Evolutionary conservation across 2,888 invertebrate species (phyloP).

Genomic region (Piscicola geometra): DNA sequence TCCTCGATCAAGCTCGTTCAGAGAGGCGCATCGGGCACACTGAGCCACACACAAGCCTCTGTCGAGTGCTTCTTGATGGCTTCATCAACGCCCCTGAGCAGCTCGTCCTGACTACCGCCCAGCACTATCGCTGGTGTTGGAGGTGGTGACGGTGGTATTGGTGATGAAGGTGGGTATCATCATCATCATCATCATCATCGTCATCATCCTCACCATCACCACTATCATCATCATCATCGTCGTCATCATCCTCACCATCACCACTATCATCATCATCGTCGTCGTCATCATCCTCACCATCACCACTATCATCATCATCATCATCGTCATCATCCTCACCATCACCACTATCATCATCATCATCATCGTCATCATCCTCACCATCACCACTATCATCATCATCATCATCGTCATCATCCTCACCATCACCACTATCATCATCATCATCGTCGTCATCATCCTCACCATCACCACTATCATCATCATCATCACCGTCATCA

Average conservation of each 20-base stretch:
- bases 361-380: slow-evolving; percentile 21
- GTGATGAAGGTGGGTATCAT: too few relatives aligned
- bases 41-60: slow-evolving; percentile 22
- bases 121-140: slow-evolving; percentile 22
- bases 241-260: slow-evolving; percentile 24
- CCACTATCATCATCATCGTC: slow-evolving; percentile 28
- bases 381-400: not conserved
- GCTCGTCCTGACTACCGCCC: slow-evolving; percentile 21
- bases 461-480: slow-evolving; percentile 26
- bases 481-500: slow-evolving; percentile 24
- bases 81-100: slow-evolving; percentile 14
- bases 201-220: slow-evolving; percentile 26
- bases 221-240: slow-evolving; percentile 21
- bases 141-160: too few relatives aligned
- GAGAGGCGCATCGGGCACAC: not conserved
- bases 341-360: slow-evolving; percentile 29
- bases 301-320: slow-evolving; percentile 22
- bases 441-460: slow-evolving; percentile 21
- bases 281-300: slow-evolving; percentile 16
- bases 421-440: slow-evolving; percentile 22
- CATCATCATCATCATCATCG: slow-evolving; percentile 8
- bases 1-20: not conserved
- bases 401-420: slow-evolving; percentile 26
- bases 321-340: slow-evolving; percentile 22
- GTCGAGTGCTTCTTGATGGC: slow-evolving; percentile 22